phyloP scores from a whole-genome alignment of 2,888 invertebrate genomes.

The Tridacna gigas region DNA sequence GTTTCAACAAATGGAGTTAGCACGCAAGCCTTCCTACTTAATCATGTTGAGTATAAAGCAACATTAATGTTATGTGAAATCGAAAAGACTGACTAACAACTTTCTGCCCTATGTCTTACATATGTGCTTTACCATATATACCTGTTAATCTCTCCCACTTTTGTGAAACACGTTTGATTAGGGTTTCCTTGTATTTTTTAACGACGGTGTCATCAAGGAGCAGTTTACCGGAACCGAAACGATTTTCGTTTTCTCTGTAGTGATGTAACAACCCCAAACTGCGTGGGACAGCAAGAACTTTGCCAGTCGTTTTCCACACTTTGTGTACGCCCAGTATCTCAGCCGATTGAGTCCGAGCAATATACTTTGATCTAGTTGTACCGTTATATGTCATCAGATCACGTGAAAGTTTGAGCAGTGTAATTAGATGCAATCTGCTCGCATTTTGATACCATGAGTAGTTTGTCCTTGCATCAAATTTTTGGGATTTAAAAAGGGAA shows the following conservation, averaged over 20 bases:
- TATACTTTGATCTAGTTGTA: conserved; percentile 71
- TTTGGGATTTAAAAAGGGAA: conserved; percentile 75
- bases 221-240: conserved; percentile 33
- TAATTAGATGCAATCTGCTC: conserved; percentile 65
- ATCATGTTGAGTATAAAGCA: too few relatives aligned
- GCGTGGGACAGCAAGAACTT: conserved; percentile 28
- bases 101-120: too few relatives aligned
- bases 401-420: conserved; percentile 67
- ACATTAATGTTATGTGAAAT: too few relatives aligned
- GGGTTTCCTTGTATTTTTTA: conserved; percentile 52
- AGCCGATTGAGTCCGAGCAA: conserved; percentile 66
- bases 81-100: too few relatives aligned
- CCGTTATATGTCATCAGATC: conserved; percentile 64
- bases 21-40: too few relatives aligned
- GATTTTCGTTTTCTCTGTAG: conserved; percentile 72
- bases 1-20: too few relatives aligned
- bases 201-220: conserved; percentile 54
- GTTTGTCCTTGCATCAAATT: conserved; percentile 39
- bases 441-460: conserved; percentile 36
- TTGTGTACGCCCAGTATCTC: conserved; percentile 73
- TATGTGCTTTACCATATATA: too few relatives aligned
- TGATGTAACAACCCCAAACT: conserved; percentile 71
- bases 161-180: conserved; percentile 44
- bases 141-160: conserved; percentile 4
- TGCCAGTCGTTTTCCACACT: conserved; percentile 56